phyloP scores from a whole-genome alignment of 2,797 vertebrate genomes.

The Calcarius lapponicus region DNA sequence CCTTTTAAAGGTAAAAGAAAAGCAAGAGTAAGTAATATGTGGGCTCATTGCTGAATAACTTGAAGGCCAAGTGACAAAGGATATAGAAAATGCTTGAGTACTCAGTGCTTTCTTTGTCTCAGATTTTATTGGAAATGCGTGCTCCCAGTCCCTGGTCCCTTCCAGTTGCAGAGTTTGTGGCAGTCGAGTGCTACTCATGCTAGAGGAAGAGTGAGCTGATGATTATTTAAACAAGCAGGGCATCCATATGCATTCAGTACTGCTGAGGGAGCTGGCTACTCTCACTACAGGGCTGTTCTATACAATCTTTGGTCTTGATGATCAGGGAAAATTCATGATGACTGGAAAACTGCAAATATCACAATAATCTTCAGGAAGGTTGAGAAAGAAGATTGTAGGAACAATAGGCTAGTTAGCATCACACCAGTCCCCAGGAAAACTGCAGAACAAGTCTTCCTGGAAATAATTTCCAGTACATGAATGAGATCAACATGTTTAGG shows the following conservation, averaged over 20 bases:
- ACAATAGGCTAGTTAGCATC: background rate
- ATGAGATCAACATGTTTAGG: background rate
- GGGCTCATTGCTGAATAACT: background rate
- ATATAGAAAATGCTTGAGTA: background rate
- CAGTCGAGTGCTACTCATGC: background rate
- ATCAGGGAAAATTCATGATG: background rate
- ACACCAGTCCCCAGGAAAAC: background rate
- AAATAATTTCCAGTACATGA: background rate
- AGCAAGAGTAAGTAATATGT: background rate
- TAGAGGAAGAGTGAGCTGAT: background rate
- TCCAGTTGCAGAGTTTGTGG: background rate
- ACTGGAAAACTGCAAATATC: background rate
- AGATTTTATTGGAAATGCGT: background rate
- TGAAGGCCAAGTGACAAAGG: background rate
- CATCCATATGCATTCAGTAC: background rate
- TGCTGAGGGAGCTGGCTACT: background rate
- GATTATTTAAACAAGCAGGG: background rate
- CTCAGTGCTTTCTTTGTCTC: background rate
- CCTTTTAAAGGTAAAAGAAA: background rate
- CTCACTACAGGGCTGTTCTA: background rate
- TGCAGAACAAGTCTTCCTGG: background rate
- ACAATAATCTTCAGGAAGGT: background rate
- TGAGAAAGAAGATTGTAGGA: background rate
- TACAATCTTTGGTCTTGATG: background rate
- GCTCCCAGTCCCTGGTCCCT: background rate